Percentiles rank a stretch among this genome's conserved stretches.
phyloP scores from a whole-genome alignment of 2,888 invertebrate genomes.

The Adineta ricciae region DNA sequence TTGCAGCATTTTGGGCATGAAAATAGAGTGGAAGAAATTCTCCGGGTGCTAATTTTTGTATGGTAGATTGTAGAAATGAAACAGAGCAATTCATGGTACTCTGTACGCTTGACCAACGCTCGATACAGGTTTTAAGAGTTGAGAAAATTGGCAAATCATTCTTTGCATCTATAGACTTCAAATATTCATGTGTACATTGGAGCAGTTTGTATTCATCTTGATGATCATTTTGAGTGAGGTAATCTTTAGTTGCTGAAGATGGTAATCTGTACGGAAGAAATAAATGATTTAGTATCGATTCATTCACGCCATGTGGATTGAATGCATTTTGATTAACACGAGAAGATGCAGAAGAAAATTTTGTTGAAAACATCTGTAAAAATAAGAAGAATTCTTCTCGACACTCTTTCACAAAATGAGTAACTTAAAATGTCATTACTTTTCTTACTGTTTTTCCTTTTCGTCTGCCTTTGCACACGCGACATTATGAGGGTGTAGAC shows the following conservation, averaged over 20 bases:
- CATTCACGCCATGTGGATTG: too few species aligned
- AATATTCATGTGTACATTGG: background rate
- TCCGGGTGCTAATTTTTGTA: background rate
- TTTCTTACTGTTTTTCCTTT: too few species aligned
- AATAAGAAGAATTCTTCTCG: too few species aligned
- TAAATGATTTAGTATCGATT: background rate
- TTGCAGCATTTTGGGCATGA: background rate
- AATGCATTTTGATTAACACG: too few species aligned
- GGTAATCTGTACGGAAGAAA: background rate
- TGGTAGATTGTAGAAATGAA: background rate
- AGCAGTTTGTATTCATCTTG: background rate
- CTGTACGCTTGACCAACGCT: background rate
- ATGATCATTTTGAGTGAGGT: background rate
- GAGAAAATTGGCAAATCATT: background rate
- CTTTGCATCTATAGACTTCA: background rate
- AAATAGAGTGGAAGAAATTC: background rate
- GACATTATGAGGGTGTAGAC: too few species aligned
- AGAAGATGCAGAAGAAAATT: too few species aligned
- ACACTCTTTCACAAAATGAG: too few species aligned
- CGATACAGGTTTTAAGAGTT: background rate
- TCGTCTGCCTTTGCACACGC: too few species aligned
- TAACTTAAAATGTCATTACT: too few species aligned
- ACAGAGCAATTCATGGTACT: background rate
- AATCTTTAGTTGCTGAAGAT: background rate
- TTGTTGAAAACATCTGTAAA: too few species aligned